Base-by-base conservation (phyloP, 2,113 vertebrate species). In the Pleuronectes platessa region DNA sequence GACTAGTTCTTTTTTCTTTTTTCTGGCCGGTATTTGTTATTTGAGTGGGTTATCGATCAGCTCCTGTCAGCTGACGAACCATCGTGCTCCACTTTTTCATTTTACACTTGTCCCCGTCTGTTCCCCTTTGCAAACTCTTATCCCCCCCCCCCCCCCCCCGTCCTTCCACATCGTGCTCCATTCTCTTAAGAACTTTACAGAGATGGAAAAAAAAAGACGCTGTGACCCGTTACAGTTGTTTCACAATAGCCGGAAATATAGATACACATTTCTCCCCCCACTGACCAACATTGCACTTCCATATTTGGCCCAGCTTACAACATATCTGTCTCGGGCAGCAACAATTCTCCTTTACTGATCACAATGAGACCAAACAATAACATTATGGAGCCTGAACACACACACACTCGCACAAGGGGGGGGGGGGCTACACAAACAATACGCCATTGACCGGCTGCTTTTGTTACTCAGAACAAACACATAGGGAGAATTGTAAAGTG, bases 341-440 rank as follows among this genome's bases (percentile, higher is more conserved):
- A 87, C 87, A 88, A 61, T 86, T 80, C 78, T 85, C 67, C 76
- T 84, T 79, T 60, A 77, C 81, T 62, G 83, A 88, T 89, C 84
- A 89, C 88, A 92, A 91, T 90, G 79, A 82, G 78, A 86, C 77
- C 81, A 79, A 83, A 91, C 90, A 92, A 91, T 91, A 87, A 87
- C 85, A 89, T 75, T 53, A 76, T 61, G 61, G 79, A 76, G 84
- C 55, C 76, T 83, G 65, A 82, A 61, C 75, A 71, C 76, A 72
- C 67, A 72, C 79, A 61, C 76, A 82, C 64, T 77, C 81, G 68
- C 81, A 31, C 31, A 8, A 5, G 24, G 2, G 2, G 24, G 24
- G n/a, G 26, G 31, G 62, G 37, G 68, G 74, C 45, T 74, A 79
- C 67, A 64, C 74, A 82, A 78, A 91, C 90, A 92, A 91, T 92